Percentiles rank a stretch among this genome's conserved stretches.
Evolutionary conservation across 1,140 invertebrate species (phyloP).

Genomic region (Zaprionus capensis): DNA sequence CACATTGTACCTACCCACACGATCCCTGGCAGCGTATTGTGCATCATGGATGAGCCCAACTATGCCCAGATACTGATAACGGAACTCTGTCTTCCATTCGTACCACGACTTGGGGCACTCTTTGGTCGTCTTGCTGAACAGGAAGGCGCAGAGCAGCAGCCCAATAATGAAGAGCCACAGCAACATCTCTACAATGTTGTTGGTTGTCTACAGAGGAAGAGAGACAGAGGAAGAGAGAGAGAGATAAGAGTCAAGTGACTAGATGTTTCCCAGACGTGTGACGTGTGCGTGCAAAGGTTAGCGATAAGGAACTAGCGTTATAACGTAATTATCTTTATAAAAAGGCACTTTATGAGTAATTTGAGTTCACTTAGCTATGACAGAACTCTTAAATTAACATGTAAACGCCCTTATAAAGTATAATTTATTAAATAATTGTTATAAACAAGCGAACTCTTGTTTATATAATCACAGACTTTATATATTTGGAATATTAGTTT

Average conservation of each 20-base stretch:
- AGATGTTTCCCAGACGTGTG: background rate
- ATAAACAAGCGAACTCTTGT: too few relatives aligned
- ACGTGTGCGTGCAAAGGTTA: slow-evolving; percentile 21
- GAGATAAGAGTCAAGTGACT: slow-evolving; percentile 20
- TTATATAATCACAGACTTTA: too few relatives aligned
- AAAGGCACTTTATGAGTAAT: background rate
- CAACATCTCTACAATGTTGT: slow-evolving; percentile 38
- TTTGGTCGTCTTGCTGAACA: slow-evolving; percentile 80
- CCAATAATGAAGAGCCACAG: slow-evolving; percentile 49
- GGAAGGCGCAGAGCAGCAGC: slow-evolving; percentile 61
- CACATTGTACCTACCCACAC: slow-evolving; percentile 85
- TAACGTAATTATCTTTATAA: background rate
- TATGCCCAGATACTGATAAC: slow-evolving; percentile 86
- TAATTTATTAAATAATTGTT: too few relatives aligned
- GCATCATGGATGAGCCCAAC: slow-evolving; percentile 86
- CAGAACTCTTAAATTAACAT: background rate
- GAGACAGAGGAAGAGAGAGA: background rate
- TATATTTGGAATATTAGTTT: too few relatives aligned
- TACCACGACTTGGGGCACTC: slow-evolving; percentile 79
- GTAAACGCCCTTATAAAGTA: too few relatives aligned
- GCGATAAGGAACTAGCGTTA: background rate
- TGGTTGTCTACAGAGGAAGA: slow-evolving; percentile 17
- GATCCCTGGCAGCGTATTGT: slow-evolving; percentile 84
- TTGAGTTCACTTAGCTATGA: background rate
- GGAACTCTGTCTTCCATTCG: slow-evolving; percentile 85